Percentiles rank a stretch among this genome's conserved stretches.
Evolutionary conservation across 2,113 vertebrate species (phyloP).

Genomic region (Xenopus borealis): DNA sequence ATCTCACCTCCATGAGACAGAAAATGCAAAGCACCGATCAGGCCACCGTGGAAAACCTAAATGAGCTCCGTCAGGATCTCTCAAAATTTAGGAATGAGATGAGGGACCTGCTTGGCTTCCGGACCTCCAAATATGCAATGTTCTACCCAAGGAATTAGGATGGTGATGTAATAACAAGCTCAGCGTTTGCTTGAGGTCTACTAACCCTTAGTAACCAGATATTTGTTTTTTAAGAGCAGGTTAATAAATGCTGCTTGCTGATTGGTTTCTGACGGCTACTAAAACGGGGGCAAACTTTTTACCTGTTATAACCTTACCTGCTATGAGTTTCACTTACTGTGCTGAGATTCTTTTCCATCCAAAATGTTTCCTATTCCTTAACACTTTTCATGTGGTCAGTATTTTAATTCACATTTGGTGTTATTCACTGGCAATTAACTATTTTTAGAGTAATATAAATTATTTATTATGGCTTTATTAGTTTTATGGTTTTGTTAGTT

Average conservation of each 20-base stretch:
- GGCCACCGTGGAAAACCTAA: conserved; percentile 94
- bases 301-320: background rate
- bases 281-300: no score
- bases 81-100: conserved; percentile 98
- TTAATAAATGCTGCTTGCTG: no score
- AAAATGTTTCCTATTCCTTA: conserved; percentile 47
- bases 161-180: no score
- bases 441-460: background rate
- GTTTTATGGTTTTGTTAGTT: no score
- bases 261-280: no score
- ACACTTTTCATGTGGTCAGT: background rate
- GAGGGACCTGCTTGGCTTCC: conserved; percentile 93
- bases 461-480: no score
- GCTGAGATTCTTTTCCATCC: conserved; percentile 35
- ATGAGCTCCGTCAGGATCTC: conserved; percentile 93
- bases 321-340: background rate
- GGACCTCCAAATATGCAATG: conserved; percentile 98
- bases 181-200: no score
- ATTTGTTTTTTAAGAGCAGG: no score
- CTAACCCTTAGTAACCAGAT: no score
- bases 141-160: conserved; percentile 91
- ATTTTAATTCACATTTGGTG: background rate
- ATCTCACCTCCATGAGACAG: conserved; percentile 92
- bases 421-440: background rate
- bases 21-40: conserved; percentile 97